These are phyloP conservation scores for Carcina quercana DNA, from an alignment of 2,888 invertebrate genomes.

Conservation along the genomic window DNA sequence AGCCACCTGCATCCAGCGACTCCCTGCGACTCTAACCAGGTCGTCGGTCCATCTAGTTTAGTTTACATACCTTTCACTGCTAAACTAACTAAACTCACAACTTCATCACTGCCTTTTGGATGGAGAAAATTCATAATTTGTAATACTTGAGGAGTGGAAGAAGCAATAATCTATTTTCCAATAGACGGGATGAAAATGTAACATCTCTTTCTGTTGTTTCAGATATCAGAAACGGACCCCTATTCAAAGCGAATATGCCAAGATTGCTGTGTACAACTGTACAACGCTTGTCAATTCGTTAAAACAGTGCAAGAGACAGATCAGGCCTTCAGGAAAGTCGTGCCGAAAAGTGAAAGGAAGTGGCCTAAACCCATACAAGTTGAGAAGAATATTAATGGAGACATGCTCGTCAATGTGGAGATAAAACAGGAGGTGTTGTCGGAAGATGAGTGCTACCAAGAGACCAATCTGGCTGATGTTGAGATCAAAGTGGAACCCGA, in stretches of 20 bases:
- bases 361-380: constrained; percentile 62
- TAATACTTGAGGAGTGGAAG: no score
- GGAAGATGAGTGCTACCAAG: constrained; percentile 38
- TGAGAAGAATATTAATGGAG: constrained; percentile 33
- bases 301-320: constrained; percentile 34
- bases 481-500: constrained; percentile 63
- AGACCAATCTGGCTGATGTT: constrained; percentile 17
- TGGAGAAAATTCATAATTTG: no score
- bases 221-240: constrained; percentile 39
- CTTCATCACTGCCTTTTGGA: no score
- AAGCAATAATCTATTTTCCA: no score
- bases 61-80: no score
- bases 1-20: no score
- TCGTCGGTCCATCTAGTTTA: no score
- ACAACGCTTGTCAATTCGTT: constrained; percentile 38
- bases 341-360: constrained; percentile 20
- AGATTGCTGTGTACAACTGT: constrained; percentile 35
- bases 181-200: no score
- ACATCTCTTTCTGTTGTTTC: constrained; percentile 19
- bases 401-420: constrained; percentile 33
- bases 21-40: no score
- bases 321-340: constrained; percentile 26
- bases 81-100: no score
- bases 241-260: constrained; percentile 49
- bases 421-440: constrained; percentile 54